These are phyloP conservation scores for Serrognathus titanus DNA, from an alignment of 2,888 invertebrate genomes.

Conservation along the genomic window DNA sequence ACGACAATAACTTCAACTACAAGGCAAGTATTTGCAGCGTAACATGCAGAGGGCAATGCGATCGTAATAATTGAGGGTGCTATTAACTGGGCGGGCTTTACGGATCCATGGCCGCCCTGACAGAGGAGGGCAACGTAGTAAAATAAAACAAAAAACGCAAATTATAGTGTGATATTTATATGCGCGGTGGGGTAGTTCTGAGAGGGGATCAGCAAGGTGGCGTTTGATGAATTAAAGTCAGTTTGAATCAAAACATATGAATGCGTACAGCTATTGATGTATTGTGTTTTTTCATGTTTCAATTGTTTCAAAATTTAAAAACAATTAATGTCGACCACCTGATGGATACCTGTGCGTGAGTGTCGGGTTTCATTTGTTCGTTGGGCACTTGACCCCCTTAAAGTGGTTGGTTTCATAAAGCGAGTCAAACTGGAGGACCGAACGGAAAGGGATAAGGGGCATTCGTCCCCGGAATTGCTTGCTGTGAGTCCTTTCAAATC, in stretches of 20 bases:
- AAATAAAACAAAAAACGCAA: constrained; percentile 49
- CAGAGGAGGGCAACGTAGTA: constrained; percentile 47
- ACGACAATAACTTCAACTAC: constrained; percentile 6
- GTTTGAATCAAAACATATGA: constrained; percentile 52
- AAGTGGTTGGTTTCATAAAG: constrained; percentile 14
- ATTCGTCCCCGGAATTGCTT: constrained; percentile 48
- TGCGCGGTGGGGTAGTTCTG: constrained; percentile 44
- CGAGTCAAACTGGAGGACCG: constrained; percentile 47
- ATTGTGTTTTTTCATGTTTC: constrained; percentile 7
- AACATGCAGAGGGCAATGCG: constrained; percentile 33
- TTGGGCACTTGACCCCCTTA: constrained; percentile 6
- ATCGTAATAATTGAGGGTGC: constrained; percentile 47
- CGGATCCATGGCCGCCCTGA: constrained; percentile 52
- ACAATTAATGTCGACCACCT: constrained; percentile 15
- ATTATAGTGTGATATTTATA: constrained; percentile 40
- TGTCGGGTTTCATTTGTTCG: constrained; percentile 11
- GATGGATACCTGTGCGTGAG: constrained; percentile 27
- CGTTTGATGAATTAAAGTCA: constrained; percentile 50
- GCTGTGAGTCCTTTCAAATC: constrained; percentile 42
- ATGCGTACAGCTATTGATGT: constrained; percentile 40
- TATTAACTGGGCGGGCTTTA: constrained; percentile 53
- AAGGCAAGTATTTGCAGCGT: constrained; percentile 10
- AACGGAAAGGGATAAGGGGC: constrained; percentile 48
- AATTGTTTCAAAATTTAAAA: background rate
- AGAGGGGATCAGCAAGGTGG: constrained; percentile 45